A percentile compares a stretch with the other conserved stretches of the same genome.
These are phyloP conservation scores for Cenopis cana DNA, from an alignment of 2,888 invertebrate species.

Conservation along the genomic window DNA sequence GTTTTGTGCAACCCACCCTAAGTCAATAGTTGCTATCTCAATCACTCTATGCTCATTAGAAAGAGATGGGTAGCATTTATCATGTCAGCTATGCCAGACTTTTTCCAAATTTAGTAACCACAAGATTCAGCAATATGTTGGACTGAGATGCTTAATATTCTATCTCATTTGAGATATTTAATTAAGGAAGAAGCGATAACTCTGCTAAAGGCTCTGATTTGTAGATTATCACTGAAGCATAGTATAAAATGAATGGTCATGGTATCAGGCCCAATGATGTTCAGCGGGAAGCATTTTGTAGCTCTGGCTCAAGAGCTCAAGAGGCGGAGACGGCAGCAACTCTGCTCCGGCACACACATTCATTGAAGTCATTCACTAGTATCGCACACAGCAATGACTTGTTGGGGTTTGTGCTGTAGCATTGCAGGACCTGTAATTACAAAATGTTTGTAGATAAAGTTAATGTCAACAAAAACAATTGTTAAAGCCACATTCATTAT, in stretches of 20 bases:
- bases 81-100: too few relatives aligned
- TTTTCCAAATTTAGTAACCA: too few relatives aligned
- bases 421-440: slow-evolving; percentile 72
- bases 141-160: too few relatives aligned
- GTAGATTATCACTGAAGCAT: slow-evolving; percentile 2
- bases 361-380: slow-evolving; percentile 81
- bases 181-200: too few relatives aligned
- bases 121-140: too few relatives aligned
- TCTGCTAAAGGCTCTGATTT: not conserved
- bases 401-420: slow-evolving; percentile 76
- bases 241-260: not conserved
- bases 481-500: not conserved
- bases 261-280: slow-evolving; percentile 23
- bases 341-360: slow-evolving; percentile 81
- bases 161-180: too few relatives aligned
- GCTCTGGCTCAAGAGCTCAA: slow-evolving; percentile 62
- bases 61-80: too few relatives aligned
- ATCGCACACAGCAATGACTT: slow-evolving; percentile 78
- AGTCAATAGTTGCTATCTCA: too few relatives aligned
- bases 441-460: not conserved
- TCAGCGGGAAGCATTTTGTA: slow-evolving; percentile 24
- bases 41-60: too few relatives aligned
- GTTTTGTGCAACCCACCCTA: too few relatives aligned
- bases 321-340: slow-evolving; percentile 75
- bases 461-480: too few relatives aligned